Conservation (phyloP, 2,113 vertebrate species). For the Blennius ocellaris region DNA sequence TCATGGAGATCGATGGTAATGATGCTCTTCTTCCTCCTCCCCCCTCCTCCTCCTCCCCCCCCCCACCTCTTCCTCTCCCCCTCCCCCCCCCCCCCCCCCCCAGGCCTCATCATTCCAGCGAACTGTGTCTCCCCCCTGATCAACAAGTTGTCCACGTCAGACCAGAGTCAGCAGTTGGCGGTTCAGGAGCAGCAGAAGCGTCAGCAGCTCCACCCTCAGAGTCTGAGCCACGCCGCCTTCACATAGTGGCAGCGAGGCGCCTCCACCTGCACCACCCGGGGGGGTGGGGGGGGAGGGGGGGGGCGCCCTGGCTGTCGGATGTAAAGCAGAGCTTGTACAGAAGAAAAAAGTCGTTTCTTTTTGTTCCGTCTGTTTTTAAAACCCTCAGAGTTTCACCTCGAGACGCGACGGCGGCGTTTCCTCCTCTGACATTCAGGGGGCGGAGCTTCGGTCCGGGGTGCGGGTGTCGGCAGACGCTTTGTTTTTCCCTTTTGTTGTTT, state of each 20-base stretch:
- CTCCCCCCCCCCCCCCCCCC: not conserved
- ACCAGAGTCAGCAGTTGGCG: slow-evolving; percentile 96
- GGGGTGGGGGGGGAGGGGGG: too few relatives aligned
- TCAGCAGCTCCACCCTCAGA: slow-evolving; percentile 98
- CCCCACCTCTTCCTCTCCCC: too few relatives aligned
- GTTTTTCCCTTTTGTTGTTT: too few relatives aligned
- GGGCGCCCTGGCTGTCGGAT: not conserved
- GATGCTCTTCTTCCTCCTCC: too few relatives aligned
- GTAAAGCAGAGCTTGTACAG: slow-evolving; percentile 54
- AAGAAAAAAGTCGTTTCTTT: slow-evolving; percentile 30
- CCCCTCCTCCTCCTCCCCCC: too few relatives aligned
- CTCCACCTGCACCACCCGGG: not conserved
- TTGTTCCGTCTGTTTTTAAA: not conserved
- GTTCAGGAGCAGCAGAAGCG: slow-evolving; percentile 98
- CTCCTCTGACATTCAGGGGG: slow-evolving; percentile 79
- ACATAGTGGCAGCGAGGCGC: slow-evolving; percentile 70
- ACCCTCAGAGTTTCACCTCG: slow-evolving; percentile 51
- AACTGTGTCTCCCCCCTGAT: slow-evolving; percentile 93
- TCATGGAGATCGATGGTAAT: too few relatives aligned
- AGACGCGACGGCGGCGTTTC: slow-evolving; percentile 42
- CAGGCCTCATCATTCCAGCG: slow-evolving; percentile 97
- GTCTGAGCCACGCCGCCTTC: slow-evolving; percentile 89
- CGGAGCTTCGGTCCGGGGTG: slow-evolving; percentile 39
- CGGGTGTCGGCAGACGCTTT: slow-evolving; percentile 8
- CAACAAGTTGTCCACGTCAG: slow-evolving; percentile 96